Base-by-base conservation (phyloP, 2,888 invertebrate genomes). In the Drepanosiphum platanoidis region DNA sequence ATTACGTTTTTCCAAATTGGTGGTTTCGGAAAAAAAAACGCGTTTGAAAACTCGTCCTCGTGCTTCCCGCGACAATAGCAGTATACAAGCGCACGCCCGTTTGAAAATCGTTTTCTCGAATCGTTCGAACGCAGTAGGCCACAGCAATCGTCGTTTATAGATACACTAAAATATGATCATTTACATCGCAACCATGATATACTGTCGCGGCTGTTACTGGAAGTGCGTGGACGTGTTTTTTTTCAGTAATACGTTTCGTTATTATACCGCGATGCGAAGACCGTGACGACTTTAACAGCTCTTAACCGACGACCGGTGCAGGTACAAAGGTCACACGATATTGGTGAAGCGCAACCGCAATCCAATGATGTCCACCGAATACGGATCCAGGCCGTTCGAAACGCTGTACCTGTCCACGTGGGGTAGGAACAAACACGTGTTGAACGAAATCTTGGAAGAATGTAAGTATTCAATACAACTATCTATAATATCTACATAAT, bases 321-420 rank as follows among this genome's bases (percentile, higher is more conserved):
- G 80, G 46, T 80, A 80, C 46, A 80, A 80, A 18, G 70, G 68
- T 15, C 58, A 81, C 27, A 52, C 70, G 18, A 71, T 81, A 36
- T 0, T 27, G 9, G 15, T 71, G 22, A 81, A 52, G 13, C 80
- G 58, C 9, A 36, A 68, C 39, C 58, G 70, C 18, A 27, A 15
- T 7, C 11, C 32, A 1, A 22, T 34, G 11, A 11, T 70, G 27
- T 36, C 32, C 13, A 46, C 3, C 13, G 71, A 71, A 3, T 80
- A 36, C 8, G 36, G 36, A 8, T n/a, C 27, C 9, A 80, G 3
- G 22, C 71, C 68, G 18, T 58, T 27, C 1, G 71, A 82, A 11
- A 96, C 96, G 11, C 97, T 99, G 0, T 95, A 95, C 13, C 90
- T 99, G 72, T 98, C 98, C 18, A 93, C 97, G 9, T 93, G 98